Conservation (phyloP, 2,888 invertebrate genomes). For the Drosophila tanythrix region DNA sequence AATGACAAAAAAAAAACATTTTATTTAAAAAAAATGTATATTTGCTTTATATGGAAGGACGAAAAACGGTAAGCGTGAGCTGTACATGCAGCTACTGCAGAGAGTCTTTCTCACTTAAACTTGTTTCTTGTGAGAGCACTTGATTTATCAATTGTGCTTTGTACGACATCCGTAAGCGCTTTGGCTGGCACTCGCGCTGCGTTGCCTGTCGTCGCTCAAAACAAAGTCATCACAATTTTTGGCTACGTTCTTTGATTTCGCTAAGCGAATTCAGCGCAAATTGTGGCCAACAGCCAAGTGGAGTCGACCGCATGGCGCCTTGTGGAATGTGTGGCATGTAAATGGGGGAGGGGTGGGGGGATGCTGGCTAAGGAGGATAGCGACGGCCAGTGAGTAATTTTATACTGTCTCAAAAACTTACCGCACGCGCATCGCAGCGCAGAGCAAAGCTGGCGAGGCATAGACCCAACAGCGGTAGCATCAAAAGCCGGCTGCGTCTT, state of each 20-base stretch:
- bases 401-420: conserved; percentile 63
- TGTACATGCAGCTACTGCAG: neutral
- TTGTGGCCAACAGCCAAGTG: conserved; percentile 37
- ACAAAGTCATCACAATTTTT: conserved; percentile 41
- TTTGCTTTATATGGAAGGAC: neutral
- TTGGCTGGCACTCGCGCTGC: conserved; percentile 18
- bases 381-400: conserved; percentile 7
- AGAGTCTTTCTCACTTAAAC: conserved; percentile 2
- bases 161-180: conserved; percentile 38
- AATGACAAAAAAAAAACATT: neutral
- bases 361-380: neutral
- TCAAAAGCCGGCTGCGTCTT: conserved; percentile 56
- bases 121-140: conserved; percentile 45
- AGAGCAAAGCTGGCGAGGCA: conserved; percentile 65
- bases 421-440: conserved; percentile 82
- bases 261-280: conserved; percentile 17
- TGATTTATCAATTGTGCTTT: conserved; percentile 48
- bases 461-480: conserved; percentile 71
- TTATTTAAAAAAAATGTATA: neutral
- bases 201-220: conserved; percentile 6
- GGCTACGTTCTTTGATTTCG: conserved; percentile 22
- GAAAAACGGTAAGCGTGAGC: neutral
- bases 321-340: conserved; percentile 19
- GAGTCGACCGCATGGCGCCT: conserved; percentile 7
- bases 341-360: conserved; percentile 4